Evolutionary conservation across 2,797 vertebrate species (phyloP).

Genomic region (Hephaestus fuliginosus): DNA sequence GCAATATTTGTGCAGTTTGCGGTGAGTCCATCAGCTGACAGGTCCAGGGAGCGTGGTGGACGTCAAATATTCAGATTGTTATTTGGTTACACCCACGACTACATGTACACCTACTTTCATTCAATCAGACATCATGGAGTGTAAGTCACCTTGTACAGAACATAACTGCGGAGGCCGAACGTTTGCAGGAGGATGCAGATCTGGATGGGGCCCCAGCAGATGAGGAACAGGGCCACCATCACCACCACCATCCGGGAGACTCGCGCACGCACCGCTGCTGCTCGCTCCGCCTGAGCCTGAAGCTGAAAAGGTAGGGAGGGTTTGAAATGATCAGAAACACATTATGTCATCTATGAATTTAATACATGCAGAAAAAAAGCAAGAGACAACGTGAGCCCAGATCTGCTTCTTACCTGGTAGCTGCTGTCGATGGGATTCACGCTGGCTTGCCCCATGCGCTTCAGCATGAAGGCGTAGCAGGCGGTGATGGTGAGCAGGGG

Average conservation of each 20-base stretch:
- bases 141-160: constrained; percentile 79
- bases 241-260: constrained; percentile 86
- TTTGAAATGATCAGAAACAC: not conserved
- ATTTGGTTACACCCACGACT: not conserved
- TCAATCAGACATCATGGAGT: not conserved
- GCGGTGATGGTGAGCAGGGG: constrained; percentile 80
- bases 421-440: constrained; percentile 77
- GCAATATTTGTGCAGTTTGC: not conserved
- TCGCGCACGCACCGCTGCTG: constrained; percentile 71
- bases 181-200: constrained; percentile 85
- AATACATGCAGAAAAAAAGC: too few species aligned
- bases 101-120: not conserved
- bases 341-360: not conserved
- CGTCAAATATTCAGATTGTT: not conserved
- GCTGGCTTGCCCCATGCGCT: constrained; percentile 77
- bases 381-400: not conserved
- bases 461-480: constrained; percentile 83
- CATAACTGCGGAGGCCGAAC: constrained; percentile 77
- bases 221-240: constrained; percentile 81
- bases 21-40: not conserved
- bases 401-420: constrained; percentile 71
- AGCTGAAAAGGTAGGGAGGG: constrained; percentile 56
- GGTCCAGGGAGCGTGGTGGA: fast-evolving
- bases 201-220: constrained; percentile 85
- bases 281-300: constrained; percentile 76